Conservation (phyloP, 1,140 invertebrate species). For the Thaumatotibia leucotreta region DNA sequence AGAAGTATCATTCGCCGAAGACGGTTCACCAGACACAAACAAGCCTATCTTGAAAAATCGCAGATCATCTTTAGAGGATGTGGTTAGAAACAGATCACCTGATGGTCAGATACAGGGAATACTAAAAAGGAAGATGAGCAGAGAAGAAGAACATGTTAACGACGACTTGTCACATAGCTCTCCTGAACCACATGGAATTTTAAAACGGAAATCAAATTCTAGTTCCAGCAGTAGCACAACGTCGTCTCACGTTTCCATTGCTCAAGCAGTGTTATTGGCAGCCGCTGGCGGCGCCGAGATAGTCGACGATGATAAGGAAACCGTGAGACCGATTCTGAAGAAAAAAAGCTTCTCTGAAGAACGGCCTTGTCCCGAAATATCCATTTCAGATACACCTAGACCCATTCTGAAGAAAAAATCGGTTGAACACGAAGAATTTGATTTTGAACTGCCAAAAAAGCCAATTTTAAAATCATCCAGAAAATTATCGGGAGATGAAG, state of each 20-base stretch:
- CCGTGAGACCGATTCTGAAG: slow-evolving; percentile 87
- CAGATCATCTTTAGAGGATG: slow-evolving; percentile 83
- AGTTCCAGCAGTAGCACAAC: slow-evolving; percentile 77
- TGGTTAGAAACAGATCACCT: slow-evolving; percentile 77
- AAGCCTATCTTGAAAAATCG: slow-evolving; percentile 83
- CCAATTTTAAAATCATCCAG: slow-evolving; percentile 88
- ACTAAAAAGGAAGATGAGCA: slow-evolving; percentile 72
- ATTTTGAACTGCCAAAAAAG: slow-evolving; percentile 81
- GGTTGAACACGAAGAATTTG: slow-evolving; percentile 87
- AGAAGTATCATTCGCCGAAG: slow-evolving; percentile 79
- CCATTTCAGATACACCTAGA: slow-evolving; percentile 77
- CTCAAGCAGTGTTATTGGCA: slow-evolving; percentile 82
- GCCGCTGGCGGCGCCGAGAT: slow-evolving; percentile 79
- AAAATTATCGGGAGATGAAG: slow-evolving; percentile 78
- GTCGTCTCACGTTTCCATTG: slow-evolving; percentile 82
- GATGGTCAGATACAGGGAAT: slow-evolving; percentile 76
- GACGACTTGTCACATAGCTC: slow-evolving; percentile 77
- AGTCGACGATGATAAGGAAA: slow-evolving; percentile 78
- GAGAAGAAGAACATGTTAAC: slow-evolving; percentile 66
- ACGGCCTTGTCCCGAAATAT: slow-evolving; percentile 61
- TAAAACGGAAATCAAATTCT: slow-evolving; percentile 84
- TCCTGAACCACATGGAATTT: slow-evolving; percentile 84
- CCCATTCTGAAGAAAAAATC: slow-evolving; percentile 92
- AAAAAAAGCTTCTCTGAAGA: slow-evolving; percentile 84
- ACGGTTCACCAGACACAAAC: slow-evolving; percentile 75